These are phyloP conservation scores for Actinemys pallida DNA, from an alignment of 2,113 vertebrate species.

Conservation along the genomic window DNA sequence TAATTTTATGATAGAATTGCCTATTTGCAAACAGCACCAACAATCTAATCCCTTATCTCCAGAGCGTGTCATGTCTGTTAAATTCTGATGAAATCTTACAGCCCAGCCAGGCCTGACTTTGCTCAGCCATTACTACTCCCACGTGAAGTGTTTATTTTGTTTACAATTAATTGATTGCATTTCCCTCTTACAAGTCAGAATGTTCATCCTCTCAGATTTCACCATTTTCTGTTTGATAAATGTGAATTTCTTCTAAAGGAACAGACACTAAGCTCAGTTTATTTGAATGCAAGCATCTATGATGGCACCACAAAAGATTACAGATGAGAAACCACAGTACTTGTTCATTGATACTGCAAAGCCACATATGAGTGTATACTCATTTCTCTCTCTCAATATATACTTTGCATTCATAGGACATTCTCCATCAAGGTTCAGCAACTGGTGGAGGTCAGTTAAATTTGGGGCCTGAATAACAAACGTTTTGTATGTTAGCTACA, in stretches of 20 bases:
- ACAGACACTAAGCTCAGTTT: neutral
- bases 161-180: neutral
- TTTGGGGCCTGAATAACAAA: neutral
- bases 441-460: neutral
- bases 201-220: neutral
- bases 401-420: neutral
- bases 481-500: neutral
- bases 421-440: neutral
- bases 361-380: neutral
- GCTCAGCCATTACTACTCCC: neutral
- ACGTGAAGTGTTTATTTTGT: neutral
- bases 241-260: neutral
- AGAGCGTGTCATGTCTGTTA: neutral
- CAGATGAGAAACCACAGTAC: neutral
- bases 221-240: neutral
- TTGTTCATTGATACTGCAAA: neutral
- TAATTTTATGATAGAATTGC: neutral
- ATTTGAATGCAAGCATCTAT: neutral
- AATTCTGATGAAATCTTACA: neutral
- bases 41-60: neutral
- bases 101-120: neutral
- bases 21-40: neutral
- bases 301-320: neutral
- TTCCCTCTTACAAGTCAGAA: neutral
- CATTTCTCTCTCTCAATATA: neutral